phyloP scores from a whole-genome alignment of 2,888 invertebrate species.

The Priocnemis perturbator region DNA sequence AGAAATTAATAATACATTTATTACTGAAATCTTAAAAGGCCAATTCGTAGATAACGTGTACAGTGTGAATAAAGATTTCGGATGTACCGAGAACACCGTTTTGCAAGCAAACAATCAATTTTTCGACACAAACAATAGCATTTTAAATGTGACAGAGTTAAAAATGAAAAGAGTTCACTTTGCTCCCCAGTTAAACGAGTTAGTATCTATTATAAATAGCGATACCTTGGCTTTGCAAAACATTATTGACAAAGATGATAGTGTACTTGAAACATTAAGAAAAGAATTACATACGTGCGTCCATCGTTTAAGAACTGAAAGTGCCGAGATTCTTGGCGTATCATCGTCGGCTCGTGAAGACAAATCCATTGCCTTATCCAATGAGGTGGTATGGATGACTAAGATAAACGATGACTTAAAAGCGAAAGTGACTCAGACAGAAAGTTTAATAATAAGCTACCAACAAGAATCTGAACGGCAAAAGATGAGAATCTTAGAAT shows the following conservation, averaged over 20 bases:
- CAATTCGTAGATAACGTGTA: slow-evolving; percentile 33
- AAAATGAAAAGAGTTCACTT: slow-evolving; percentile 81
- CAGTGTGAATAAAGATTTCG: slow-evolving; percentile 2
- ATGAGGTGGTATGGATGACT: slow-evolving; percentile 53
- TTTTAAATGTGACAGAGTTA: slow-evolving; percentile 27
- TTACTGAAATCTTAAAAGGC: slow-evolving; percentile 79
- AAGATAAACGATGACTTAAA: slow-evolving; percentile 71
- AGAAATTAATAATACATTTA: slow-evolving; percentile 85
- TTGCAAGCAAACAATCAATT: slow-evolving; percentile 55
- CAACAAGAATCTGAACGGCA: slow-evolving; percentile 76
- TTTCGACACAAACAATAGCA: neutral
- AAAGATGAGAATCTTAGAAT: slow-evolving; percentile 80
- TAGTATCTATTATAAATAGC: slow-evolving; percentile 75
- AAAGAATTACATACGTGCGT: slow-evolving; percentile 83
- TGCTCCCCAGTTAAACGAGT: slow-evolving; percentile 80
- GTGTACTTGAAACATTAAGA: slow-evolving; percentile 79
- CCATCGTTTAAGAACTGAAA: slow-evolving; percentile 82
- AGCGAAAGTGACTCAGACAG: slow-evolving; percentile 79
- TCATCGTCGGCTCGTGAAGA: slow-evolving; percentile 69
- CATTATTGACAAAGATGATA: slow-evolving; percentile 76
- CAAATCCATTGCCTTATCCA: slow-evolving; percentile 48
- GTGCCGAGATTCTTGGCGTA: slow-evolving; percentile 82
- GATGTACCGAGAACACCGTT: slow-evolving; percentile 54
- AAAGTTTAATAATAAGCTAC: slow-evolving; percentile 74
- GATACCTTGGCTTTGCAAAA: slow-evolving; percentile 80